phyloP scores from a whole-genome alignment of 1,140 invertebrate genomes.

The Cyrtorhinus lividipennis region DNA sequence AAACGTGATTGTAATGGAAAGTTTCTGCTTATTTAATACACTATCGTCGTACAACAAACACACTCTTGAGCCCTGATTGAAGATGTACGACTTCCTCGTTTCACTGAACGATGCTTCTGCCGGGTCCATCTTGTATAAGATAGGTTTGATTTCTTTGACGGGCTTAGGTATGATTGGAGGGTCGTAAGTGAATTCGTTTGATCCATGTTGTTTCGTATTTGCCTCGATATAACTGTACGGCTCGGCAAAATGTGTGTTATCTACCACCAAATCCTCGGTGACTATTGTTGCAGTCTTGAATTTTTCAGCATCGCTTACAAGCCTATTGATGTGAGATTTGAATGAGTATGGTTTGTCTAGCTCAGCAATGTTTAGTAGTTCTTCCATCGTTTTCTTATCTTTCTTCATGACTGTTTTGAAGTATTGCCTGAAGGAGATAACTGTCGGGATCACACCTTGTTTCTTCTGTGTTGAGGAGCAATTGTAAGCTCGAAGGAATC shows the following conservation, averaged over 20 bases:
- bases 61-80: background rate
- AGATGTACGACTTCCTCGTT: background rate
- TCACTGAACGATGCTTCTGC: background rate
- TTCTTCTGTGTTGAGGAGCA: background rate
- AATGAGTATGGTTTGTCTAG: background rate
- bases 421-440: background rate
- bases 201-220: background rate
- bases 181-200: background rate
- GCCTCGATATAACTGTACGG: background rate
- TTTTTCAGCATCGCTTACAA: background rate
- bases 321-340: background rate
- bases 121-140: background rate
- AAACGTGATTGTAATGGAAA: background rate
- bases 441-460: background rate
- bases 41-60: conserved; percentile 2
- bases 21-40: background rate
- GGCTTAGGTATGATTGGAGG: background rate
- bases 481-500: background rate
- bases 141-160: background rate
- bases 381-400: background rate
- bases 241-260: background rate
- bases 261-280: background rate
- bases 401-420: background rate
- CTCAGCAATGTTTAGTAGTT: background rate
- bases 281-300: background rate